Evolutionary conservation across 2,797 vertebrate species (phyloP).

Genomic region (Parotocinclus haroldoi): DNA sequence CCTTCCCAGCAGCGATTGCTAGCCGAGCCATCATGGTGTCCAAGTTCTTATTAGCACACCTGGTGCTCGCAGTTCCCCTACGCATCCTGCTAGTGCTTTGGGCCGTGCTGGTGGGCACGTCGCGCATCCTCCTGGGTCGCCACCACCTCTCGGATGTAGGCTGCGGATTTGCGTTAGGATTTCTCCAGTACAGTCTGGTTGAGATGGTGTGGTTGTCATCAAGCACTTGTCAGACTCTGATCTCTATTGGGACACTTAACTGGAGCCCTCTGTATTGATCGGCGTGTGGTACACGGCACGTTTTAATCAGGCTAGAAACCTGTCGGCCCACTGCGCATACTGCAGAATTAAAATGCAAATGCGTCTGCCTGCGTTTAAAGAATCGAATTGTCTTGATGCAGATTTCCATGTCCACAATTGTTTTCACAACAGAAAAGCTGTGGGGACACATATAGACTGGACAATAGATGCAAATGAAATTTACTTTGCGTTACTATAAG

Average conservation of each 20-base stretch:
- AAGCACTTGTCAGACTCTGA: slow-evolving; percentile 88
- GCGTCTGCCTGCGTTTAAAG: slow-evolving; percentile 4
- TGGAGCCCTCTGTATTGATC: slow-evolving; percentile 64
- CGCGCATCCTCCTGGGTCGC: slow-evolving; percentile 86
- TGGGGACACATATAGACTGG: slow-evolving; percentile 21
- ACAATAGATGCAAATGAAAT: slow-evolving; percentile 9
- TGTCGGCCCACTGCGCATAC: slow-evolving; percentile 4
- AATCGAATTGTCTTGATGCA: slow-evolving; percentile 20
- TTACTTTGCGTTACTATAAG: slow-evolving; percentile 15
- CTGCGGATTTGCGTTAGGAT: slow-evolving; percentile 86
- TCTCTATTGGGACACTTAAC: slow-evolving; percentile 82
- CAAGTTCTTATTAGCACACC: slow-evolving; percentile 92
- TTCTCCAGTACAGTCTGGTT: slow-evolving; percentile 90
- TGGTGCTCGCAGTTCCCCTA: slow-evolving; percentile 91
- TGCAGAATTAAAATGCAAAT: slow-evolving; percentile 19
- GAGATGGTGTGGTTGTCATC: slow-evolving; percentile 94
- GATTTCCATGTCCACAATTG: slow-evolving; percentile 18
- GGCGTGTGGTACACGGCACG: slow-evolving; percentile 7
- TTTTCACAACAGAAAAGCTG: neutral
- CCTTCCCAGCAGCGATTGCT: slow-evolving; percentile 89
- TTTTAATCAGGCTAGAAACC: slow-evolving; percentile 27
- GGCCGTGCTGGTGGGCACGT: slow-evolving; percentile 89
- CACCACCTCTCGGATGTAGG: slow-evolving; percentile 91
- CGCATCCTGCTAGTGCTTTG: slow-evolving; percentile 89
- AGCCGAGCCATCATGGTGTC: slow-evolving; percentile 91